Evolutionary conservation across 2,113 vertebrate species (phyloP).

Genomic region (Cyprinodon brontotheroides): DNA sequence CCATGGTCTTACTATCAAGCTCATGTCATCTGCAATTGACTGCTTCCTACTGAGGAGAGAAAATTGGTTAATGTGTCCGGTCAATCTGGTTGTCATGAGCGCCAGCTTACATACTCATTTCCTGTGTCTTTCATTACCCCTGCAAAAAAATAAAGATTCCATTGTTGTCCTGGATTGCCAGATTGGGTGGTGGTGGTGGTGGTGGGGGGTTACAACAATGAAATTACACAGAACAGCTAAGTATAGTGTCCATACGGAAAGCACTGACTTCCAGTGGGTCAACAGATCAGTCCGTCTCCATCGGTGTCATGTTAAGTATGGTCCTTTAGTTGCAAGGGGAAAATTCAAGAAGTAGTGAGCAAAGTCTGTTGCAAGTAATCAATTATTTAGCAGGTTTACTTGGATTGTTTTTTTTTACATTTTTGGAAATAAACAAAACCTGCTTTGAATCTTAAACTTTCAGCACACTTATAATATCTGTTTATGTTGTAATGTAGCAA

Average conservation of each 20-base stretch:
- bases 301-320: constrained; percentile 10
- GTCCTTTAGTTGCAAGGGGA: constrained; percentile 12
- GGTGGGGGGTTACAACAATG: constrained; percentile 54
- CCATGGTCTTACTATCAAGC: constrained; percentile 55
- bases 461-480: constrained; percentile 21
- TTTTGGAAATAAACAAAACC: constrained; percentile 70
- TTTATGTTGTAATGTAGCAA: constrained; percentile 33
- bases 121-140: constrained; percentile 42
- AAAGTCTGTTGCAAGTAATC: constrained; percentile 51
- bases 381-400: constrained; percentile 74
- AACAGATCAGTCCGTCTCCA: constrained; percentile 11
- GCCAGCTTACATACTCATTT: constrained; percentile 72
- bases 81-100: constrained; percentile 59
- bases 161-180: constrained; percentile 48
- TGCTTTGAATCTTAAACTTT: constrained; percentile 46
- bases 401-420: constrained; percentile 20
- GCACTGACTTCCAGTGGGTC: constrained; percentile 8
- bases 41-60: constrained; percentile 57
- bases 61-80: constrained; percentile 73
- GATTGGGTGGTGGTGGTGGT: constrained; percentile 19
- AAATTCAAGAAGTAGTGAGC: constrained; percentile 16
- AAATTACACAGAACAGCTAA: constrained; percentile 48
- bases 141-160: constrained; percentile 26
- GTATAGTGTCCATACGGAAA: constrained; percentile 15
- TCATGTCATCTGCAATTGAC: constrained; percentile 60